phyloP scores from a whole-genome alignment of 1,140 invertebrate genomes.

The Trialeurodes vaporariorum region DNA sequence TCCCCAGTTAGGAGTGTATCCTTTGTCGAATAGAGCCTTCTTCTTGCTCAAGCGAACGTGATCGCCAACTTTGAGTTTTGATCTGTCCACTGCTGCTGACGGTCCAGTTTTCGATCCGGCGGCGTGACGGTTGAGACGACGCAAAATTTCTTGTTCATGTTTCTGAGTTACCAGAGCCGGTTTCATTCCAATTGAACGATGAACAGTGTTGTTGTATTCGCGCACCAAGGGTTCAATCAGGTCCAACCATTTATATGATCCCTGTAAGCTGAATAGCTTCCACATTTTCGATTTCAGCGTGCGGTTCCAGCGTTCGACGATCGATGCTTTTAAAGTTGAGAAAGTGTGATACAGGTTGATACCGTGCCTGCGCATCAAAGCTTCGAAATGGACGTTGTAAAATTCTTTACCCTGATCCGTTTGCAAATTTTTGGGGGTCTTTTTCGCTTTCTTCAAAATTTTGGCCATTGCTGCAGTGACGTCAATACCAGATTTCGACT shows the following conservation, averaged over 20 bases:
- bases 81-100: too few relatives aligned
- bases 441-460: constrained; percentile 8
- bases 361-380: constrained; percentile 27
- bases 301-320: constrained; percentile 35
- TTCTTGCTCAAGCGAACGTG: constrained; percentile 16
- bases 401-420: constrained; percentile 25
- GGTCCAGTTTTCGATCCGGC: too few relatives aligned
- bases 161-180: constrained; percentile 25
- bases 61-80: constrained; percentile 21
- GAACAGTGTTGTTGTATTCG: constrained; percentile 35
- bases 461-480: constrained; percentile 26
- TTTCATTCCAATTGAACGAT: constrained; percentile 34
- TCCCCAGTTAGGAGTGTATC: constrained; percentile 18
- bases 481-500: constrained; percentile 35
- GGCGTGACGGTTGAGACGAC: too few relatives aligned
- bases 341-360: constrained; percentile 31
- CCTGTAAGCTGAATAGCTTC: constrained; percentile 33
- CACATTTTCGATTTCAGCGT: constrained; percentile 34
- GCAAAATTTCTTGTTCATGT: too few relatives aligned
- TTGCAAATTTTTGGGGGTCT: constrained; percentile 16
- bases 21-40: constrained; percentile 21
- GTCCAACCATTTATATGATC: constrained; percentile 33
- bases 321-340: constrained; percentile 31
- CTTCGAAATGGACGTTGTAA: constrained; percentile 27
- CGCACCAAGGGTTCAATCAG: constrained; percentile 30